phyloP scores from a whole-genome alignment of 2,113 vertebrate genomes.

The Cyrtonyx montezumae region DNA sequence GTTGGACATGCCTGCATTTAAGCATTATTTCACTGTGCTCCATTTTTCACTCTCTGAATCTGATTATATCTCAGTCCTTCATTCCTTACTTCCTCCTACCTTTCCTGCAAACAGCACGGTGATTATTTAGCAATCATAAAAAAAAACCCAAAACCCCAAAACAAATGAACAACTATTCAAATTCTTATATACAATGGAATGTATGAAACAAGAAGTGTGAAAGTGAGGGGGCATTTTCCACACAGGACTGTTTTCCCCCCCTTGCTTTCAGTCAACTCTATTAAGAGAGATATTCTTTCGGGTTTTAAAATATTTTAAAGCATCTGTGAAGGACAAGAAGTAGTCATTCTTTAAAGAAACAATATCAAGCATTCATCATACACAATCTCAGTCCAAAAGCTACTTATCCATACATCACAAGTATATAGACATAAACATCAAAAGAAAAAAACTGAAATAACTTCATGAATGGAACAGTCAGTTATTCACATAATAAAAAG shows the following conservation, averaged over 20 bases:
- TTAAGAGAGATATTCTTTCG: neutral
- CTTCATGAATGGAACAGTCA: neutral
- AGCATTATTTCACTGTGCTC: rapidly evolving
- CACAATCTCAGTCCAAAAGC: neutral
- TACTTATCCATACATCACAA: neutral
- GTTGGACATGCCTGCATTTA: neutral
- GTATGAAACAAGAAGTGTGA: neutral
- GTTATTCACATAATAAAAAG: neutral
- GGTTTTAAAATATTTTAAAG: neutral
- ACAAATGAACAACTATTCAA: neutral
- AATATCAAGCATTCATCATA: neutral
- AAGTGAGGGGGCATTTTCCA: neutral
- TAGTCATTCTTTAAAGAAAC: neutral
- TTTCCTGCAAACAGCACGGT: neutral
- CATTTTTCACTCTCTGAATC: neutral
- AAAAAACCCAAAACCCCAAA: neutral
- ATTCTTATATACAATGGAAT: neutral
- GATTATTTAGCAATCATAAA: neutral
- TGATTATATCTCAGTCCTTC: neutral
- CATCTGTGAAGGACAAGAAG: neutral
- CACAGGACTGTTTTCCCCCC: neutral
- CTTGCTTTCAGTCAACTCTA: neutral
- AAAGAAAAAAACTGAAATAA: neutral
- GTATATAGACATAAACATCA: neutral
- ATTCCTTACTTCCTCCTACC: neutral